These are phyloP conservation scores for Idaea straminata DNA, from an alignment of 2,888 invertebrate genomes.

Conservation along the genomic window DNA sequence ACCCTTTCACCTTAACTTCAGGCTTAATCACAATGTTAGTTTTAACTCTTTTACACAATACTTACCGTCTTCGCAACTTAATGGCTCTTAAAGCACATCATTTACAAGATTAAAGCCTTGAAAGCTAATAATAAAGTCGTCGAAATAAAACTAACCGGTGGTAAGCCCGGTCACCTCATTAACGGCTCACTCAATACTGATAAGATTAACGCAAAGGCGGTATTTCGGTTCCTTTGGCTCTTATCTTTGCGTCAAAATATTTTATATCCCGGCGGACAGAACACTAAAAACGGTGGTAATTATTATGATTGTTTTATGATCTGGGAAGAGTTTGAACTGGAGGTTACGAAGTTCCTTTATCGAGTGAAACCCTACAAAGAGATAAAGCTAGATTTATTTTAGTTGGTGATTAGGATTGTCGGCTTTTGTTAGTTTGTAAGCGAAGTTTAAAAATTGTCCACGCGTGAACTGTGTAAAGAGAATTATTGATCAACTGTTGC, in stretches of 20 bases:
- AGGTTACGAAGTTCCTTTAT: slow-evolving; percentile 10
- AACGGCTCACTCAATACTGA: slow-evolving; percentile 60
- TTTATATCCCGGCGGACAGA: slow-evolving; percentile 57
- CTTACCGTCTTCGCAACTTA: not conserved
- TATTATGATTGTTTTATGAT: slow-evolving; percentile 34
- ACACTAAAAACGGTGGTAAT: slow-evolving; percentile 28
- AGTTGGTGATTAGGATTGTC: not conserved
- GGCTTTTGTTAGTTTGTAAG: not conserved
- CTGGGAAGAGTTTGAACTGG: slow-evolving; percentile 23
- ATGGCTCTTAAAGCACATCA: not conserved
- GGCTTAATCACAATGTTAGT: not conserved
- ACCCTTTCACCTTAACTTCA: no score
- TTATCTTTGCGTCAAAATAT: slow-evolving; percentile 75
- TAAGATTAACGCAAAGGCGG: slow-evolving; percentile 56
- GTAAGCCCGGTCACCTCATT: slow-evolving; percentile 58
- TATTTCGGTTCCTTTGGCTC: slow-evolving; percentile 58
- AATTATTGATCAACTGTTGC: not conserved
- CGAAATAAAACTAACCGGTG: slow-evolving; percentile 39
- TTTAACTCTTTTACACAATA: not conserved
- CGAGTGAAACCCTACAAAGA: not conserved
- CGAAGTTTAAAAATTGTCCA: not conserved
- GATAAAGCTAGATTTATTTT: not conserved
- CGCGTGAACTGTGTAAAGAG: not conserved
- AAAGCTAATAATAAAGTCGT: slow-evolving; percentile 56
- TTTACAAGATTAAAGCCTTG: not conserved